These are phyloP conservation scores for Trochalopteron elliotii DNA, from an alignment of 2,113 vertebrate species.

Conservation along the genomic window DNA sequence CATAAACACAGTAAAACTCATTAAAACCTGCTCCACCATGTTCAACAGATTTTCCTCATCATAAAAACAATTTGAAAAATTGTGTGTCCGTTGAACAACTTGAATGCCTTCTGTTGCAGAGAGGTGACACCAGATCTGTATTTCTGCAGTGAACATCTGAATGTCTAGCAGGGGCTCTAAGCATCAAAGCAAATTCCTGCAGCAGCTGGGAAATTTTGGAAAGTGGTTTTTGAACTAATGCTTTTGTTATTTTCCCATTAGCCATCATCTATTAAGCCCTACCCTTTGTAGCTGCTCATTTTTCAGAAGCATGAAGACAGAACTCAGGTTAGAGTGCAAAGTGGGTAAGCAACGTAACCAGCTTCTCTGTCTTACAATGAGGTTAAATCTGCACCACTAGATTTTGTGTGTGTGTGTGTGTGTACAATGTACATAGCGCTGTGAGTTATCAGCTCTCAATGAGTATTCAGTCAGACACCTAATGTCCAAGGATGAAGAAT, in stretches of 20 bases:
- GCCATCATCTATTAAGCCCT: background rate
- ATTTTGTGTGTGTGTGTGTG: background rate
- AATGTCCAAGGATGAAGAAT: background rate
- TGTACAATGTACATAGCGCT: background rate
- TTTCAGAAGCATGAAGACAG: background rate
- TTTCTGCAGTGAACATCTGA: background rate
- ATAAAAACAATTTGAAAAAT: background rate
- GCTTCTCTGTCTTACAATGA: background rate
- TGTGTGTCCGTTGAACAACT: background rate
- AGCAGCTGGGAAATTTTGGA: background rate
- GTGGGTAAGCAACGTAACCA: background rate
- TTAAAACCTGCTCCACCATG: background rate
- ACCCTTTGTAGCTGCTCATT: background rate
- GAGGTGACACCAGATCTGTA: background rate
- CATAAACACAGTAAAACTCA: fast-evolving
- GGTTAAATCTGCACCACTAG: background rate
- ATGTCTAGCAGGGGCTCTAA: background rate
- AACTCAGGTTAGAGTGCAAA: background rate
- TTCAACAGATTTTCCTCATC: background rate
- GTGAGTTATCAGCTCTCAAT: background rate
- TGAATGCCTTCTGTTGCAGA: background rate
- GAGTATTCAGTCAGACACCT: background rate
- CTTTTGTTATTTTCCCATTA: background rate
- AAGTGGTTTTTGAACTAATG: background rate
- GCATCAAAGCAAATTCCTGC: background rate